Evolutionary conservation across 2,797 vertebrate genomes (phyloP).

Genomic region (Pogoniulus pusillus): DNA sequence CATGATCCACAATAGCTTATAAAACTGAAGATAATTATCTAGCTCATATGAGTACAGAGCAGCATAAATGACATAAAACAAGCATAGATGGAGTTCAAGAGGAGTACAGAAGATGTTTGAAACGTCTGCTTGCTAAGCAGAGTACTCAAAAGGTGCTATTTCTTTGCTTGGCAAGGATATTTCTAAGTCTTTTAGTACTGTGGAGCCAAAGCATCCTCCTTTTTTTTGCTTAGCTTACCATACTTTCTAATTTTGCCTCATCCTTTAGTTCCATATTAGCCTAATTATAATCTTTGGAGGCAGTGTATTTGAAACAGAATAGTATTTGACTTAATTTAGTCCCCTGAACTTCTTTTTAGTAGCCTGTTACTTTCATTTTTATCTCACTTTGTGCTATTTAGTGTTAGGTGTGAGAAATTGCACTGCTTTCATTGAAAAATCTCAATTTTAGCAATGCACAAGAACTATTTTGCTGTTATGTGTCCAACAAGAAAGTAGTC

Average conservation of each 20-base stretch:
- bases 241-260: neutral
- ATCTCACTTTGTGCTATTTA: neutral
- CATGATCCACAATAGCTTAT: neutral
- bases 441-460: neutral
- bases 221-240: neutral
- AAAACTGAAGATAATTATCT: slow-evolving; percentile 10
- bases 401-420: neutral
- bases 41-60: neutral
- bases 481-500: neutral
- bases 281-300: neutral
- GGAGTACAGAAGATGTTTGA: neutral
- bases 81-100: neutral
- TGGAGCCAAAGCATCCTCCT: neutral
- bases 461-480: neutral
- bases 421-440: neutral
- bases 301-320: neutral
- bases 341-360: neutral
- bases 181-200: neutral
- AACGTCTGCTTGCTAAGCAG: neutral
- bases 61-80: neutral
- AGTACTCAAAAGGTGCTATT: neutral
- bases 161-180: neutral
- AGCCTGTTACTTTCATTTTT: neutral
- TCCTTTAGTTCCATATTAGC: neutral
- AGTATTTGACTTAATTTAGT: neutral